Base-by-base conservation (phyloP, 2,113 vertebrate species). In the Abramis brama region DNA sequence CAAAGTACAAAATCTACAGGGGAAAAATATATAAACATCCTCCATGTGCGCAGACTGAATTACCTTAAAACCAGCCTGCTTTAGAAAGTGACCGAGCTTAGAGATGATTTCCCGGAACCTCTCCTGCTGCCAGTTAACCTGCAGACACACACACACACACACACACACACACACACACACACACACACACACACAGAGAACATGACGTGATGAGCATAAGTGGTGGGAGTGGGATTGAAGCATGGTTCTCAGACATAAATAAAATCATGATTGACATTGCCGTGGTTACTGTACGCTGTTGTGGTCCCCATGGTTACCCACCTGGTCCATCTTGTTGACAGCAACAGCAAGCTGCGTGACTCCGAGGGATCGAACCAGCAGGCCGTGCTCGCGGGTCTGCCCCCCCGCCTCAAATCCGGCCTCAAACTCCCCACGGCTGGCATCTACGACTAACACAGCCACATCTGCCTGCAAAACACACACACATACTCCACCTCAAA, bases 291-390 rank as follows among this genome's bases (percentile, higher is more conserved):
- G 71, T 66, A 66, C 1, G 27, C 15, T 82, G n/a, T 75, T 87
- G 88, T 89, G 82, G 85, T 85, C 55, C 36, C 39, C 45, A 71
- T 78, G 75, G 85, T 82, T 84, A 86, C 88, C 45, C 95, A 99
- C 98, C 97, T 99, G 98, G 91, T 99, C 98, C 98, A 99, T 99
- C 93, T 99, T 99, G 94, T 99, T 99, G 92, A 99, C 94, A 6
- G 97, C 97, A 85, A 99, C 97, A 60, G 96, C 97, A 75, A 99
- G 94, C 89, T 99, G 98, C 3, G 97, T 99, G 88, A 99, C 98
- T n/a, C 98, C 97, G 8, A 99, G 96, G 77, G 98, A 99, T 0
- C 98, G 96, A 83, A 99, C 98, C 90, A 99, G 90, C 59, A 99
- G 93, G n/a, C 96, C 98, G 77, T 99, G 98, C 85, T 99, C 98